Evolutionary conservation across 2,797 vertebrate genomes (phyloP).

Genomic region (Enteromius afrohamiltoni): DNA sequence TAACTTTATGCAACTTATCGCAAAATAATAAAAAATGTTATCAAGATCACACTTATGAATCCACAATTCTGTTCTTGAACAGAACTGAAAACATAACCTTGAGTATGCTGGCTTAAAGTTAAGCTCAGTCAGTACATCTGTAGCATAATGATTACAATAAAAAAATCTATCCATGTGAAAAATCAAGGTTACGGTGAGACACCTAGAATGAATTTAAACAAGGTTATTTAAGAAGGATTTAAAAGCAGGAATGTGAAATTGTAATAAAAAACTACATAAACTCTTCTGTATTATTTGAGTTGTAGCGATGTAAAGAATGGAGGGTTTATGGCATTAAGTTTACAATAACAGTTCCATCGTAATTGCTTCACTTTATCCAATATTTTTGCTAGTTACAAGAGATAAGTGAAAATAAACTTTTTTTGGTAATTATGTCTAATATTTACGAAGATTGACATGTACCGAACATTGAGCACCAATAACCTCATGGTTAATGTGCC

Average conservation of each 20-base stretch:
- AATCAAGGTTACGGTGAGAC: background rate
- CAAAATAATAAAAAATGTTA: background rate
- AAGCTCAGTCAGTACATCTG: background rate
- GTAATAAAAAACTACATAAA: background rate
- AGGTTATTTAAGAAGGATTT: background rate
- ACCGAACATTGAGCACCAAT: background rate
- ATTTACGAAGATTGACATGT: background rate
- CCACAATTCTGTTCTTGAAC: background rate
- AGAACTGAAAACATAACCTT: background rate
- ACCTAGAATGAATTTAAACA: background rate
- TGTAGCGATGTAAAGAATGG: background rate
- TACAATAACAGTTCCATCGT: background rate
- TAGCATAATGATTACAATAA: background rate
- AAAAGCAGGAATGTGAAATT: background rate
- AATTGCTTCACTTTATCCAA: background rate
- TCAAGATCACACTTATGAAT: background rate
- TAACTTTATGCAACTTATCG: background rate
- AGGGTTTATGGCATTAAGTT: background rate
- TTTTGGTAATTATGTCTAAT: background rate
- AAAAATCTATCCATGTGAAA: background rate
- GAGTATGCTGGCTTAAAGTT: background rate
- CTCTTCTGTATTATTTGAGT: background rate
- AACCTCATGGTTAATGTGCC: background rate
- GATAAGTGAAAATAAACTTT: background rate
- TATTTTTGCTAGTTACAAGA: background rate